Base-by-base conservation (phyloP, 2,888 invertebrate genomes). In the Agrochola litura region DNA sequence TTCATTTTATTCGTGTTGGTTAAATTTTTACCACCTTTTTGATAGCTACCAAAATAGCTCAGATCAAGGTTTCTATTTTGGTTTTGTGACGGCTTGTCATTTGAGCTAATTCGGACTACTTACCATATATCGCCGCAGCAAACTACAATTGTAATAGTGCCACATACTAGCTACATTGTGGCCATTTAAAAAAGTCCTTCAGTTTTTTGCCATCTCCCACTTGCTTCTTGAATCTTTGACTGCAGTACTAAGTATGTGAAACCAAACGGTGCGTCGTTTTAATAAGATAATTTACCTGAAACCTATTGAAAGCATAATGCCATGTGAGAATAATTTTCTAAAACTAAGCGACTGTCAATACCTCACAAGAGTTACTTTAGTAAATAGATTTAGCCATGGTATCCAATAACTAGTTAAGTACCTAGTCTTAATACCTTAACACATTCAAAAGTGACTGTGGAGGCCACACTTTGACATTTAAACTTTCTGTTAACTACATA, bases 201-300 rank as follows among this genome's bases (percentile, higher is more conserved):
- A 41, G 8, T 4, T 54, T 16, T 0, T 19, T 65, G 22, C 14
- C 61, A 61, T 37, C 9, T 56, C 61, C 9, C 8, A 16, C 3
- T 61, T 49, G 30, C n/a, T 78, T 66, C 56, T 0, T 43, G 12
- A 9, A n/a, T 70, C 78, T 41, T 9, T 10, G 65, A 5, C 72
- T n/a, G 9, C 37, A 60, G 25, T 22, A 16, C 37, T 43, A n/a
- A n/a, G n/a, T n/a, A 65, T 52, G 43, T 70, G 54, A 61, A 65
- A 43, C n/a, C 69, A 49, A 71, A 60, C 30, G 61, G 22, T 68
- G 37, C 46, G 25, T 72, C 41, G 43, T 73, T 83, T 77, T 79
- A 79, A 78, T 78, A 75, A 73, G 70, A 68, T 74, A 73, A 81
- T 79, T 60, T 77, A 49, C 58, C 43, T 64, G 30, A 54, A 73